Evolutionary conservation across 1,140 invertebrate genomes (phyloP), one percentile per base, ranked within the genome.

Genomic region (Apocrypta bakeri): DNA sequence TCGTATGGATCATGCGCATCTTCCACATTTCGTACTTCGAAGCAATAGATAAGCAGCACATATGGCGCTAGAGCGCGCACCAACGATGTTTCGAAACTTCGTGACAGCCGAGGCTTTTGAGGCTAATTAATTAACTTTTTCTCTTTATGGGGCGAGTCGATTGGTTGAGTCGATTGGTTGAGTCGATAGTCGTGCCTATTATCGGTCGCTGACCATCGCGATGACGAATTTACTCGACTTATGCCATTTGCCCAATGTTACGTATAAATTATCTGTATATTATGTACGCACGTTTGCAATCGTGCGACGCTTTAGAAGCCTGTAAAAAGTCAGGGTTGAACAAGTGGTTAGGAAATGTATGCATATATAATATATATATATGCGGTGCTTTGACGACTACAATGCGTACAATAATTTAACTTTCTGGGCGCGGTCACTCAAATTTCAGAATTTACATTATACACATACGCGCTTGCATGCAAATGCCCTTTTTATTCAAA

Each of bases 91-190:
- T 56, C 24, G 17, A 79, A 69, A 69, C 37, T 48, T 79, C 40
- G 37, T 79, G 75, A 77, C 75, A 33, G 37, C 8, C 21, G 48
- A 56, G 7, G 29, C 40, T 79, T 33, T 69, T 48, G 25, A 6
- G 21, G 68, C 42, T 79, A 79, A 79, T 79, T 79, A 79, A 79
- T 79, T 79, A 72, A 21, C 21, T 56, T 56, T 56, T 2, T 2
- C 9, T 4, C 3, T 37, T 2, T 37, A 37, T 37, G 9, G 33
- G 33, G 9, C 33, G 2, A 9, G 17, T n/a, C 2, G 2, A n/a
- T n/a, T n/a, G 24, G 68, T 29, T n/a, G 33, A 14, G 31, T 33
- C 33, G 71, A 73, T 73, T 8, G 31, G 4, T 37, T 21, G 68
- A 29, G 31, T 42, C 40, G 68, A 79, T 79, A 56, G 61, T 72